Evolutionary conservation across 2,888 invertebrate genomes (phyloP), one percentile per base, ranked within the genome.

Genomic region (Diaperis boleti): DNA sequence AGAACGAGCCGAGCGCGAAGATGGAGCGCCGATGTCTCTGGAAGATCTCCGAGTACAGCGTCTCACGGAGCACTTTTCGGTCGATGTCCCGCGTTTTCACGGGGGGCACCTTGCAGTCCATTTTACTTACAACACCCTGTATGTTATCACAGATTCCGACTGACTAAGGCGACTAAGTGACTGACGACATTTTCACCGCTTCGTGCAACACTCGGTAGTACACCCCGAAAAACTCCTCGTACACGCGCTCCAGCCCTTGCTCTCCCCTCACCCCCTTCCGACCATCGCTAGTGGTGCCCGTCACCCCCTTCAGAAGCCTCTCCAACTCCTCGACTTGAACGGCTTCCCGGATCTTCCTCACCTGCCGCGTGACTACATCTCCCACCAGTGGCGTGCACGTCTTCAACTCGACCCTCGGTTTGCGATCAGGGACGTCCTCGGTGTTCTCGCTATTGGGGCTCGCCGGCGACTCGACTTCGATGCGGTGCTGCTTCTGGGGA

Each of bases 11-110:
- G 56, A 91, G 85, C 4, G 90, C 91, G 77, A 91, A 90, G 71
- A 91, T 91, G 64, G 90, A 90, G 76, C 90, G 84, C 68, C 91
- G 83, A 81, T 91, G 90, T 70, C 90, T 87, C 83, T 90, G 90
- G 79, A 91, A 89, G 77, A 91, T 91, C 80, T 90, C 90, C 82
- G 90, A 89, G 79, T 91, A 91, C 72, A 91, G 82, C 65, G 90
- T 90, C 78, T 90, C 90, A 67, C 91, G 83, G 66, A 89, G 78
- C 45, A 90, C 89, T 80, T 91, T 91, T 70, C 91, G 81, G 81
- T 80, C 83, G 78, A 78, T 76, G 76, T 78, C 81, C 68, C 72
- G 70, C 52, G 75, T 70, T 47, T 75, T 71, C 65, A 69, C 64
- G 76, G 22, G 76, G 74, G 68, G 84, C 82, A 33, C 82, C 79